These are phyloP conservation scores for Conus betulinus DNA, from an alignment of 1,140 invertebrate species.

Conservation along the genomic window DNA sequence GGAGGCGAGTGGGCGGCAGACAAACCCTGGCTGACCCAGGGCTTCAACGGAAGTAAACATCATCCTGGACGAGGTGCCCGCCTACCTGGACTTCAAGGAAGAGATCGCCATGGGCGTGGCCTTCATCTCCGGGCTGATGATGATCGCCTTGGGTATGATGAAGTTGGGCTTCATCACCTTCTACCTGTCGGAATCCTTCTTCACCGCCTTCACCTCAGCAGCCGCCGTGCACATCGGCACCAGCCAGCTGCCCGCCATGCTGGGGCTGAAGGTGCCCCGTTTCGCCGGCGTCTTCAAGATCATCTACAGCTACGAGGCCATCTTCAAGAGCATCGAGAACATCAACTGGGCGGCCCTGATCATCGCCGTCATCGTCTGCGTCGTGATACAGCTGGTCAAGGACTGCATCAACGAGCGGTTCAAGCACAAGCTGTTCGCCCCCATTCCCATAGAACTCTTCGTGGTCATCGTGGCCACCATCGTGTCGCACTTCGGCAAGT, in stretches of 20 bases:
- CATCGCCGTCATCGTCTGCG: constrained; percentile 83
- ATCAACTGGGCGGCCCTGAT: constrained; percentile 77
- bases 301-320: constrained; percentile 68
- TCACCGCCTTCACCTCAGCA: constrained; percentile 93
- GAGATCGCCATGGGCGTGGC: constrained; percentile 61
- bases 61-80: constrained; percentile 62
- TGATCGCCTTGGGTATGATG: constrained; percentile 85
- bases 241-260: constrained; percentile 91
- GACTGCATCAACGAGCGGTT: constrained; percentile 87
- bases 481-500: constrained; percentile 70
- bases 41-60: constrained; percentile 35
- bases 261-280: constrained; percentile 80
- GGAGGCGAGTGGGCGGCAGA: constrained; percentile 54
- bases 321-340: constrained; percentile 65
- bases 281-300: constrained; percentile 66
- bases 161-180: constrained; percentile 89
- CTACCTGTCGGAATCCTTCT: constrained; percentile 90
- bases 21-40: constrained; percentile 39
- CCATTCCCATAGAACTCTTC: constrained; percentile 91
- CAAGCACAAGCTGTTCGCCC: constrained; percentile 83
- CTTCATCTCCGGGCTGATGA: constrained; percentile 65
- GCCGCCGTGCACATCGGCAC: constrained; percentile 93
- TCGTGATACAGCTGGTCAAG: constrained; percentile 86
- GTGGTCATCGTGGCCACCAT: constrained; percentile 80
- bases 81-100: constrained; percentile 71